Conservation (phyloP, 2,888 invertebrate species). For the Scaptomyza tumidula region DNA sequence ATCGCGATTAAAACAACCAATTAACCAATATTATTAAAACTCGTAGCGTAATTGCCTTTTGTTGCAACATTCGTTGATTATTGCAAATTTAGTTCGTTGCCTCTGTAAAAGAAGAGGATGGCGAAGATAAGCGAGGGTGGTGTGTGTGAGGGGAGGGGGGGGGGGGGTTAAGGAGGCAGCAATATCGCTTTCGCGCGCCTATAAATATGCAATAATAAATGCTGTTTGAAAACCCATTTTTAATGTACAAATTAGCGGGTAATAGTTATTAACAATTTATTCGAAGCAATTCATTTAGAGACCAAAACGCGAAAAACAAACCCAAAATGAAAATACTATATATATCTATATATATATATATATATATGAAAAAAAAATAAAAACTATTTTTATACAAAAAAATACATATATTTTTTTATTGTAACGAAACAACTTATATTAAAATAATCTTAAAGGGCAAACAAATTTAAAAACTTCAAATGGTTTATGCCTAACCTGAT, state of each 20-base stretch:
- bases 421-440: too few relatives aligned
- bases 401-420: background rate
- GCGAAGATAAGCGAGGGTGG: too few relatives aligned
- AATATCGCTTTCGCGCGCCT: slow-evolving; percentile 13
- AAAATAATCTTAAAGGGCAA: too few relatives aligned
- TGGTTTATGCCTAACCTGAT: too few relatives aligned
- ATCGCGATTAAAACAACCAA: slow-evolving; percentile 21
- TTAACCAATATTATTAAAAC: slow-evolving; percentile 27
- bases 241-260: slow-evolving; percentile 75
- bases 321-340: background rate
- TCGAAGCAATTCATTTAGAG: slow-evolving; percentile 67
- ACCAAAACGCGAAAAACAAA: slow-evolving; percentile 55
- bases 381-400: slow-evolving; percentile 54
- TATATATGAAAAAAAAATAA: slow-evolving; percentile 47
- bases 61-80: slow-evolving; percentile 53
- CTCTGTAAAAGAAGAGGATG: background rate
- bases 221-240: slow-evolving; percentile 74
- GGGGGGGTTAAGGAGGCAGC: background rate
- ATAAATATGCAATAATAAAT: slow-evolving; percentile 62
- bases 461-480: too few relatives aligned
- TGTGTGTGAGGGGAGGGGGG: too few relatives aligned
- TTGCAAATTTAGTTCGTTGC: slow-evolving; percentile 23
- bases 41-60: slow-evolving; percentile 62
- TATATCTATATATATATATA: slow-evolving; percentile 1
- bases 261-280: slow-evolving; percentile 61